Percentiles rank a stretch among this genome's conserved stretches.
phyloP scores from a whole-genome alignment of 2,797 vertebrate genomes.

The Hoplostethus atlanticus region DNA sequence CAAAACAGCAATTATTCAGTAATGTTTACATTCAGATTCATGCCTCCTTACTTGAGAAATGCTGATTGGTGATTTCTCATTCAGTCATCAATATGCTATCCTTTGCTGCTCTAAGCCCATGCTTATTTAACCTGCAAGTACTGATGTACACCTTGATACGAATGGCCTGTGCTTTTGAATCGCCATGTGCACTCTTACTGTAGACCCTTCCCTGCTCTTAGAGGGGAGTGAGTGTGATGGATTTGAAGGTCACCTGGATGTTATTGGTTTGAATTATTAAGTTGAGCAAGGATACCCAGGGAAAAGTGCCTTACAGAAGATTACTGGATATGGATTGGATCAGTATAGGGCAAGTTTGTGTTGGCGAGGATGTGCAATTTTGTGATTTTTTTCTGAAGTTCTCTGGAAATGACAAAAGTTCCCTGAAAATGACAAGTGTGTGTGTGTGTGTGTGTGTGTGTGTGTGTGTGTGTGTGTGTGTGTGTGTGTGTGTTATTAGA shows the following conservation, averaged over 20 bases:
- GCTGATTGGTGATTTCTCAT: neutral
- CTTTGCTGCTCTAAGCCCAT: neutral
- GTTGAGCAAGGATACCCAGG: too few relatives aligned
- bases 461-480: slow-evolving; percentile 27
- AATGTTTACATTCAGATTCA: neutral
- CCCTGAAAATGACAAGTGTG: neutral
- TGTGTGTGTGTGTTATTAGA: slow-evolving; percentile 26
- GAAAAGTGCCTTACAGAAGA: too few relatives aligned
- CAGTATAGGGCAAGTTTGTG: neutral
- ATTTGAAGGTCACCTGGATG: too few relatives aligned
- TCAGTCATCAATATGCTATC: neutral
- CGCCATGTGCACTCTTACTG: too few relatives aligned
- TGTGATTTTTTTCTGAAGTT: neutral
- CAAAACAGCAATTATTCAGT: neutral
- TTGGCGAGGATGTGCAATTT: neutral
- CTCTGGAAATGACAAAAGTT: neutral
- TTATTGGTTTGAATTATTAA: too few relatives aligned
- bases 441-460: neutral
- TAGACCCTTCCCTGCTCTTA: neutral
- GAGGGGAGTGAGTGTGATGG: neutral
- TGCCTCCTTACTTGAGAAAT: neutral
- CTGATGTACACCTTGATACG: neutral
- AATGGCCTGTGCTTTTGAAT: neutral
- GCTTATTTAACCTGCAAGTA: neutral
- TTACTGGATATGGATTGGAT: neutral